Conservation (phyloP, 2,888 invertebrate genomes). For the Endomychus coccineus region DNA sequence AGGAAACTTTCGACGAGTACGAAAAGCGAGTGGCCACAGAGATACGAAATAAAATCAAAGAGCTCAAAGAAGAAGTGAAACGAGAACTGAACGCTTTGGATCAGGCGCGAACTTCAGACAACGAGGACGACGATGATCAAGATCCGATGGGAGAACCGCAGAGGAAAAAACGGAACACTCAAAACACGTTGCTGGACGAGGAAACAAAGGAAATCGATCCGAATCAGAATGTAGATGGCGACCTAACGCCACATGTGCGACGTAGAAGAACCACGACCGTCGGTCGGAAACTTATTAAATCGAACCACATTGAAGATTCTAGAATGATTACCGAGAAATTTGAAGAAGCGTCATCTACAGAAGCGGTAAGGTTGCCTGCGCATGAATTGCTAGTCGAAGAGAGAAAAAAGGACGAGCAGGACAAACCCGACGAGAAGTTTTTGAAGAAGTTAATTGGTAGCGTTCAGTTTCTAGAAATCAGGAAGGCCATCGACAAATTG, state of each 20-base stretch:
- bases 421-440: too few species aligned
- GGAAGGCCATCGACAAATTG: too few species aligned
- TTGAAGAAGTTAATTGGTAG: too few species aligned
- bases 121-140: conserved; percentile 14
- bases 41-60: conserved; percentile 29
- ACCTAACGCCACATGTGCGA: conserved; percentile 30
- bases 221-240: conserved; percentile 25
- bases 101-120: conserved; percentile 10
- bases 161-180: conserved; percentile 29
- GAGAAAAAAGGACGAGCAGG: too few species aligned
- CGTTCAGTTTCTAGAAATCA: too few species aligned
- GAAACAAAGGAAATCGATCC: conserved; percentile 36
- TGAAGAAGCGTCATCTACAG: too few species aligned
- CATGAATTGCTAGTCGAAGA: too few species aligned
- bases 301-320: too few species aligned
- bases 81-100: conserved; percentile 24
- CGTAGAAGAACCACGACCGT: conserved; percentile 32
- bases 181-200: conserved; percentile 31
- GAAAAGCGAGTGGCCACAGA: conserved; percentile 28
- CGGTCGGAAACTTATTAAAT: too few species aligned
- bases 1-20: conserved; percentile 23
- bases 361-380: too few species aligned
- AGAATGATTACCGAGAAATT: too few species aligned
- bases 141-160: conserved; percentile 13
- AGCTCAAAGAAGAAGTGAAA: conserved; percentile 32